Base-by-base conservation (phyloP, 2,797 vertebrate genomes). In the Iguana delicatissima region DNA sequence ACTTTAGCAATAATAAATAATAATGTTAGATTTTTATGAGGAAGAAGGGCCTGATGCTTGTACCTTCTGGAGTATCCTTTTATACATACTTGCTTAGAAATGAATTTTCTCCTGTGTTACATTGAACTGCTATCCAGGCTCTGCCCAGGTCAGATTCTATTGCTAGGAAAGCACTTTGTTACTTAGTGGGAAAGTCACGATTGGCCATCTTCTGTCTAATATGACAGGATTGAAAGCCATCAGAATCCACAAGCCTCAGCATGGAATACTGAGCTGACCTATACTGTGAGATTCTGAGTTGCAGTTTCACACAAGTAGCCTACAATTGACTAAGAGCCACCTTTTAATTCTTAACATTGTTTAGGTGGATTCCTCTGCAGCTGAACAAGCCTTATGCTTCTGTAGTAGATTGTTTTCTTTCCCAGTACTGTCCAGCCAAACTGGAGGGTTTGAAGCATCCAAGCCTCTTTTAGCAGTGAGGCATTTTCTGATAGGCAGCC, bases 1-100 rank as follows among this genome's bases (percentile, higher is more conserved):
- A 94, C 93, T 95, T 95, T 87, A 93, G 92, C 92, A 91, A 94
- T 94, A 96, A 94, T 96, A 95, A 96, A 95, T 95, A 96, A 96
- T 95, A 93, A 84, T 92, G 94, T 90, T 93, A 89, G 94, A 93
- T 94, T 95, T 2, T 93, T 89, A 20, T 88, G 72, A 74, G 90
- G 91, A 92, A 92, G 92, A 55, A 84, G 50, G 72, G n/a, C 57
- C 50, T 86, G 46, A 59, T 38, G 72, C 22, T 90, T 94, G 86
- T 64, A 69, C 73, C 94, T 9, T 22, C 79, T 85, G 83, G 42
- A 42, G 90, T 92, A 89, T 92, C 91, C 86, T 96, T 88, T 82
- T 57, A 38, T 50, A 29, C 22, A 38, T 50, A 29, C 22, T 86
- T 24, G 13, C 42, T 67, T 0, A 93, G 90, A 85, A 91, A 74